Conservation (phyloP, 2,113 vertebrate species). For the Picathartes gymnocephalus region DNA sequence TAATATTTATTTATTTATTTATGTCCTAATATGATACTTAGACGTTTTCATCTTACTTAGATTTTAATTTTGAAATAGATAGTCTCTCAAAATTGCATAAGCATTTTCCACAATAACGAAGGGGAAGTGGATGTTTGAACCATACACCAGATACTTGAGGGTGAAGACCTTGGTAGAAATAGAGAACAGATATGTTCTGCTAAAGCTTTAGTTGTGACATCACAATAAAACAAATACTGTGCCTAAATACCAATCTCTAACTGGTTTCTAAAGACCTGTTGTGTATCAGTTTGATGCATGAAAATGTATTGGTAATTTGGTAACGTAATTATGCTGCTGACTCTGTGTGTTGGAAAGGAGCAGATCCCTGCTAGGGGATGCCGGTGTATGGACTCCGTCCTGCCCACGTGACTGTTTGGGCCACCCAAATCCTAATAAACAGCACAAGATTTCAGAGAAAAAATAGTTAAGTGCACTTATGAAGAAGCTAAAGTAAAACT, state of each 20-base stretch:
- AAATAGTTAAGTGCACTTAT: neutral
- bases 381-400: neutral
- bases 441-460: neutral
- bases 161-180: too few relatives aligned
- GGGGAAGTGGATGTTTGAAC: rapidly evolving
- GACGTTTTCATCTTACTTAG: neutral
- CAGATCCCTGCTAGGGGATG: neutral
- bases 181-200: neutral
- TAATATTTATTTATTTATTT: neutral
- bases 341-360: neutral
- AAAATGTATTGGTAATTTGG: neutral
- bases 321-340: neutral
- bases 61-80: neutral
- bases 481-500: neutral
- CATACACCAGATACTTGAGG: neutral
- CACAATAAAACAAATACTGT: neutral
- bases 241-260: neutral
- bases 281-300: neutral
- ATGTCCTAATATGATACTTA: neutral
- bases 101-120: neutral
- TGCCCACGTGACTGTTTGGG: rapidly evolving
- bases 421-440: neutral
- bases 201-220: neutral
- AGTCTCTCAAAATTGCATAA: neutral
- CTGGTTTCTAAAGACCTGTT: neutral